Percentiles rank a stretch among this genome's conserved stretches.
phyloP scores from a whole-genome alignment of 2,113 vertebrate genomes.

The Albula goreensis region DNA sequence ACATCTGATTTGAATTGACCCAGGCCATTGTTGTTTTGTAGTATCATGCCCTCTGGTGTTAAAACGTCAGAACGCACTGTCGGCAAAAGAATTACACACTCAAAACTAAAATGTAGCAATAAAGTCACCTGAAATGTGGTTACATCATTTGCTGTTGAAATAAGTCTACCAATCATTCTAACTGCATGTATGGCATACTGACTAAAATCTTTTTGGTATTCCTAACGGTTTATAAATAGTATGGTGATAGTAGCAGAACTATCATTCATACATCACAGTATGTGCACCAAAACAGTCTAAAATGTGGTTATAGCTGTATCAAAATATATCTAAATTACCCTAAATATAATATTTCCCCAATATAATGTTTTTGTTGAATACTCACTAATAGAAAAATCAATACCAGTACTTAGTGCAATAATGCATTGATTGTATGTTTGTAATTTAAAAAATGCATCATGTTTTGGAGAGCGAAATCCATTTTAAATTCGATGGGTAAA shows the following conservation, averaged over 20 bases:
- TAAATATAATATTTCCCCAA: too few relatives aligned
- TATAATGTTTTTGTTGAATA: too few relatives aligned
- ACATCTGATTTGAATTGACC: background rate
- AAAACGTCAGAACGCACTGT: background rate
- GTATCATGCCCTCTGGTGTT: background rate
- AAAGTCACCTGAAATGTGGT: too few relatives aligned
- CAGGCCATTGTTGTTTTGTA: background rate
- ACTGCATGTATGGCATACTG: background rate
- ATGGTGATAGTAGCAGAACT: background rate
- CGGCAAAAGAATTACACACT: background rate
- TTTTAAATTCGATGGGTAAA: too few relatives aligned
- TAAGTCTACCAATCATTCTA: background rate
- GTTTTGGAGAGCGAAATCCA: too few relatives aligned
- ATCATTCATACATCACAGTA: background rate
- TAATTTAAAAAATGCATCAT: too few relatives aligned
- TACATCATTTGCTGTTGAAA: background rate
- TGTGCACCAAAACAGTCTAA: background rate
- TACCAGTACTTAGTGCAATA: too few relatives aligned
- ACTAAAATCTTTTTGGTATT: background rate
- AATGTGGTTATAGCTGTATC: background rate
- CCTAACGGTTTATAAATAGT: background rate
- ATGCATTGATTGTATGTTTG: too few relatives aligned
- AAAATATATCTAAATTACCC: too few relatives aligned
- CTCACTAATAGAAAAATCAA: too few relatives aligned
- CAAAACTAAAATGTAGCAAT: background rate